Base-by-base conservation (phyloP, 2,797 vertebrate genomes). In the Odontamblyopus rebecca region DNA sequence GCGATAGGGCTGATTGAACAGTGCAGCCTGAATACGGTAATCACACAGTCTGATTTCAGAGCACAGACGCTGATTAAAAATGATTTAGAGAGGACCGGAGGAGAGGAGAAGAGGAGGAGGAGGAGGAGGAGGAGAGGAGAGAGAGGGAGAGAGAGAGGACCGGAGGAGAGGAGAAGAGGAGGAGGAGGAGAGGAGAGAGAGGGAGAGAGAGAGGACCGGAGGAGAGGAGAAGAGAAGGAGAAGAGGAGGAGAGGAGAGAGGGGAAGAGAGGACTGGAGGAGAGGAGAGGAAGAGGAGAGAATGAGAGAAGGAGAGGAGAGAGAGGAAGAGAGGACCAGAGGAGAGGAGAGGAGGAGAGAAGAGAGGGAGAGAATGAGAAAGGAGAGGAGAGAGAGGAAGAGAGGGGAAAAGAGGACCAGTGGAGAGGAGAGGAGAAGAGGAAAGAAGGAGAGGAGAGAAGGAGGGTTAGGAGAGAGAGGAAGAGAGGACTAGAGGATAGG, bases 31-130 rank as follows among this genome's bases (percentile, higher is more conserved):
- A 61, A 30, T 61, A 30, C 27, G 29, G 59, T 30, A 30, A 30
- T 30, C 59, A 30, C 59, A 16, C 27, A 61, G 59, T 16, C 27
- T 61, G 18, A 61, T 61, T 29, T 30, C 27, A 18, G 1, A 61
- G 12, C 12, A 61, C 27, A 61, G 59, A 16, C 13, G 59, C 59
- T 61, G 59, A 61, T 61, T 61, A 61, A 61, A 61, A 61, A 61
- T 61, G 59, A 61, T 61, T 61, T 61, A 61, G 60, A 61, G 30
- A 19, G 16, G 30, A 59, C 5, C 9, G 7, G 23, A 18, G 30
- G 30, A 19, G 60, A 35, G 60, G 6, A 30, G 23, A 16, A 1
- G 27, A 11, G 57, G 1, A 11, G 6, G 6, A 18, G 7, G n/a
- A 12, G 2, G 6, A 23, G n/a, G 8, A 3, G 19, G 8, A 7